phyloP scores from a whole-genome alignment of 2,888 invertebrate genomes.

The Drosophila falleni region DNA sequence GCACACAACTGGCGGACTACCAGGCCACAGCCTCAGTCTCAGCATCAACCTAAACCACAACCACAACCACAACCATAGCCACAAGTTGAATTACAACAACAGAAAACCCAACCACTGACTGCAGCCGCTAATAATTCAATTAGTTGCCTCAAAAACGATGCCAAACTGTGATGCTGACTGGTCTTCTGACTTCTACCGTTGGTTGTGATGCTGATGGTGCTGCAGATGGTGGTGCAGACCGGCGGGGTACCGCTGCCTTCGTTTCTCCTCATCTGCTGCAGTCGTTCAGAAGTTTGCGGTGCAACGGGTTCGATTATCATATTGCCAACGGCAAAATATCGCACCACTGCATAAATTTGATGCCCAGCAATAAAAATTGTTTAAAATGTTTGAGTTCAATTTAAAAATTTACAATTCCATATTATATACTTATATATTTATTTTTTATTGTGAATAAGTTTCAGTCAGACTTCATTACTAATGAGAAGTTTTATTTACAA shows the following conservation, averaged over 20 bases:
- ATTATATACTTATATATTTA: neutral
- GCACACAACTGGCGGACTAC: slow-evolving; percentile 46
- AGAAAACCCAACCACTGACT: slow-evolving; percentile 38
- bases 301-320: slow-evolving; percentile 70
- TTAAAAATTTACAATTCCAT: neutral
- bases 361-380: slow-evolving; percentile 22
- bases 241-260: slow-evolving; percentile 15
- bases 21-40: slow-evolving; percentile 13
- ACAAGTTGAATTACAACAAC: neutral
- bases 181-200: slow-evolving; percentile 12
- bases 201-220: neutral
- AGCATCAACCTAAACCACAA: slow-evolving; percentile 3
- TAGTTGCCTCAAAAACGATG: slow-evolving; percentile 78
- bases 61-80: slow-evolving; percentile 15
- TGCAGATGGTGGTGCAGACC: slow-evolving; percentile 20
- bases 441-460: too few relatives aligned
- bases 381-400: slow-evolving; percentile 14
- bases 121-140: slow-evolving; percentile 80
- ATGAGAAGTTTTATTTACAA: too few relatives aligned
- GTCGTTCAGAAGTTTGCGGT: slow-evolving; percentile 51
- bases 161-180: slow-evolving; percentile 66
- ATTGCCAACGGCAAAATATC: slow-evolving; percentile 67
- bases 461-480: too few relatives aligned
- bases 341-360: slow-evolving; percentile 67
- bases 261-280: slow-evolving; percentile 34